These are phyloP conservation scores for Acipenser transmontanus DNA, from an alignment of 2,797 vertebrate species.

Conservation along the genomic window DNA sequence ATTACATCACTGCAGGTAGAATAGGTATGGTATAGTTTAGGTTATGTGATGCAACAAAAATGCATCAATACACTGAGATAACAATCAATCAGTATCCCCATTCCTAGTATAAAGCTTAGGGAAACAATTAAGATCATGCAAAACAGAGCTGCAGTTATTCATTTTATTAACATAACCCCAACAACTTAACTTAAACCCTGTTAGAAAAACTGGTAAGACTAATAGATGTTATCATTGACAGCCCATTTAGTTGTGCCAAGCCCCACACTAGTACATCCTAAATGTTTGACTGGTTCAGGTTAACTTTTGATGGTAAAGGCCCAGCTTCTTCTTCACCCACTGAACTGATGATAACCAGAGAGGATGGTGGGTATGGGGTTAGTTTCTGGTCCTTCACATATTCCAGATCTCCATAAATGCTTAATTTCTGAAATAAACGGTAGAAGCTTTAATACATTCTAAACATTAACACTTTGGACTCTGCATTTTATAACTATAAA, in stretches of 20 bases:
- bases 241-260: not conserved
- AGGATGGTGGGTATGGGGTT: conserved; percentile 76
- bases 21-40: conserved; percentile 19
- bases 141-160: conserved; percentile 30
- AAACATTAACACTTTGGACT: not conserved
- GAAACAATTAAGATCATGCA: conserved; percentile 26
- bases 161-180: conserved; percentile 21
- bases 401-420: conserved; percentile 90
- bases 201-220: conserved; percentile 29
- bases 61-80: conserved; percentile 41
- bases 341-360: conserved; percentile 79
- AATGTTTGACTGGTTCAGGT: conserved; percentile 71
- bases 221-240: conserved; percentile 1
- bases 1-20: conserved; percentile 25
- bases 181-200: not conserved
- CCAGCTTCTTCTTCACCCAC: conserved; percentile 76
- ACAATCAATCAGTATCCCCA: conserved; percentile 23
- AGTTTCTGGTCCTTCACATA: conserved; percentile 79
- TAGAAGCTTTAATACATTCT: conserved; percentile 7
- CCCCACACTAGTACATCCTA: conserved; percentile 37
- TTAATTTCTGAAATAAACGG: conserved; percentile 77
- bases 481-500: not conserved
- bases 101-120: conserved; percentile 32
- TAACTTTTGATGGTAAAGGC: conserved; percentile 86
- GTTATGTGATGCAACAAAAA: conserved; percentile 45